Conservation (phyloP, 2,113 vertebrate genomes). For the Ginglymostoma cirratum region DNA sequence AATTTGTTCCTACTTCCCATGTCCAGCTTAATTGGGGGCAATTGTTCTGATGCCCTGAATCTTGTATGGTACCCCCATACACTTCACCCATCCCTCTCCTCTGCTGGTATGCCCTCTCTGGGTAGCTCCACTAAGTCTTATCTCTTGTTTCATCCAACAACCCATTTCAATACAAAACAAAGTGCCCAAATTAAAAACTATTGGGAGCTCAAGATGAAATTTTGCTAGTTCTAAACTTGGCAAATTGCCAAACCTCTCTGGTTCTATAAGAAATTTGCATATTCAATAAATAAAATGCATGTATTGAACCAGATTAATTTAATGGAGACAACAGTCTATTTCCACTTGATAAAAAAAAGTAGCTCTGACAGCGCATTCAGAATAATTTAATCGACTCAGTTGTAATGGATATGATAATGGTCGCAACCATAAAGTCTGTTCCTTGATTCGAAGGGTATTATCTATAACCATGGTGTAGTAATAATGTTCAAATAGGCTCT, state of each 20-base stretch:
- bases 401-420: not conserved
- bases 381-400: not conserved
- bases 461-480: no score
- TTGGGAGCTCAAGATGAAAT: not conserved
- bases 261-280: not conserved
- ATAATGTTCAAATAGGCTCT: not conserved
- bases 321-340: not conserved
- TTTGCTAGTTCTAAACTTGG: not conserved
- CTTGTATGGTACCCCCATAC: no score
- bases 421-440: not conserved
- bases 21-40: no score
- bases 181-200: no score
- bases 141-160: no score
- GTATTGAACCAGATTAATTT: not conserved
- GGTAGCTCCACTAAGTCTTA: no score
- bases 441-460: not conserved
- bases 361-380: not conserved
- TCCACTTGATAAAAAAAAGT: not conserved
- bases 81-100: no score
- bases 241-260: not conserved
- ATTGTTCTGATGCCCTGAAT: no score
- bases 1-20: no score
- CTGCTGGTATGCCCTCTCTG: no score
- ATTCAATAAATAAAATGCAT: not conserved
- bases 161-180: no score